Base-by-base conservation (phyloP, 1,140 invertebrate genomes). In the Drosophila pseudoobscura region DNA sequence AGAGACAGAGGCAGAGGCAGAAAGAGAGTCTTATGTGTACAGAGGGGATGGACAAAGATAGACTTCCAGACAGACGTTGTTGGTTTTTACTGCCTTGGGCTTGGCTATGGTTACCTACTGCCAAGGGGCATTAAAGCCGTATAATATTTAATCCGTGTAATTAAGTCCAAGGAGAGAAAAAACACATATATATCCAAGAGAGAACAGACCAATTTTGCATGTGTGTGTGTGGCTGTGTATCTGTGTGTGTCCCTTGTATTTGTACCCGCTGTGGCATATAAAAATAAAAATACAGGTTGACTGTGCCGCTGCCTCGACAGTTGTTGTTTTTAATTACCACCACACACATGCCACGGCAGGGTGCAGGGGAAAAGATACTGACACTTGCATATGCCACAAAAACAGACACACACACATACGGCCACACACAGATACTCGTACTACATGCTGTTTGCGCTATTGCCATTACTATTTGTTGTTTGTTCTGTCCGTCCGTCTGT, bases 131-230 rank as follows among this genome's bases (percentile, higher is more conserved):
- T 89, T 78, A 89, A 89, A 84, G 62, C 79, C 83, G 69, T 83
- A 83, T 84, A 80, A 83, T 80, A 88, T 80, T 84, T 88, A 88
- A 88, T 83, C 84, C 84, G 65, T 89, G 79, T 89, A 89, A 89
- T 89, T 89, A 89, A 89, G 79, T 84, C 84, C 79, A 89, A 89
- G 84, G 84, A 83, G 62, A 88, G 64, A 66, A 47, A 49, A 57
- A 50, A 70, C 35, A 35, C 31, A 9, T 35, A 35, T 35, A 11
- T 9, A 11, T 11, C 68, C 63, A 69, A 65, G 58, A 72, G 59
- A 66, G 73, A 63, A 56, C 58, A 35, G 24, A 41, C 9, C 65
- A 49, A 41, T 47, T 46, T 43, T n/a, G 43, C n/a, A 26, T 68
- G 59, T 44, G 64, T 39, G 49, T 26, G 15, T 20, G 62, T 26